phyloP scores from a whole-genome alignment of 2,797 vertebrate genomes.

The Acomys russatus region DNA sequence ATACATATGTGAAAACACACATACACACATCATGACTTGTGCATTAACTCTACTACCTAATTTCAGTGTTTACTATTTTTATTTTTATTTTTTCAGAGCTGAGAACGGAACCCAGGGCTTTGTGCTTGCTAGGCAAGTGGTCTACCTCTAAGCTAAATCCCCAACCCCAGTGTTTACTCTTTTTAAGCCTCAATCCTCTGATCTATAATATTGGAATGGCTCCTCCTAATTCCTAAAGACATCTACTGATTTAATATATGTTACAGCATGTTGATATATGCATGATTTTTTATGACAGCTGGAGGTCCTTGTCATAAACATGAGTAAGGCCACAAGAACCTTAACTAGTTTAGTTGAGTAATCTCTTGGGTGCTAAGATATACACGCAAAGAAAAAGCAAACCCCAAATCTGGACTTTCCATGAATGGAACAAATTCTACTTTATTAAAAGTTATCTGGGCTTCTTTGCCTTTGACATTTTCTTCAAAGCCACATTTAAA shows the following conservation, averaged over 20 bases:
- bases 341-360: not conserved
- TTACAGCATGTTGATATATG: not conserved
- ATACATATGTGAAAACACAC: not conserved
- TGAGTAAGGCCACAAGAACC: not conserved
- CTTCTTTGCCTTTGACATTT: slow-evolving; percentile 27
- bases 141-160: too few relatives aligned
- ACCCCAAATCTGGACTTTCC: not conserved
- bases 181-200: not conserved
- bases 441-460: slow-evolving; percentile 6
- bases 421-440: not conserved
- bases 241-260: not conserved
- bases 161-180: too few relatives aligned
- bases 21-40: not conserved
- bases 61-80: not conserved
- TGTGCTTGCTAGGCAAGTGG: too few relatives aligned
- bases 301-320: not conserved
- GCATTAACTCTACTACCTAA: not conserved
- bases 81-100: too few relatives aligned
- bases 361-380: not conserved
- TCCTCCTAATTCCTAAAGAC: not conserved
- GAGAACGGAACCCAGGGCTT: too few relatives aligned
- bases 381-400: not conserved
- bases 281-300: not conserved
- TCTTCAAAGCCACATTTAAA: slow-evolving; percentile 5
- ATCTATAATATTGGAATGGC: not conserved